phyloP scores from a whole-genome alignment of 1,140 invertebrate genomes.

The Drosophila nigromelanica region DNA sequence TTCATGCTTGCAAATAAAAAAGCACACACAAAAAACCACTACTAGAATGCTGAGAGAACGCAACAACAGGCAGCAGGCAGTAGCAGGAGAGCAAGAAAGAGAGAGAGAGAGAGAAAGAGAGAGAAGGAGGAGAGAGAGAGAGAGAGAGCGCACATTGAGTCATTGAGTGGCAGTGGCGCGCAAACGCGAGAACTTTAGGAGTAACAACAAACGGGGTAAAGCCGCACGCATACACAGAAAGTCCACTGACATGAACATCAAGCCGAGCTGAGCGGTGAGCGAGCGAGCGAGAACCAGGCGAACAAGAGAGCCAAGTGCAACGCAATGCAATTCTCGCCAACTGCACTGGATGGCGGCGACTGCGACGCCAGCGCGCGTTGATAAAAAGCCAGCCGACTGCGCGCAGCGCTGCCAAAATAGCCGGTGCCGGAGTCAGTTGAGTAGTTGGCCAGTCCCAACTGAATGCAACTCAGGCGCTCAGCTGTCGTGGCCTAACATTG shows the following conservation, averaged over 20 bases:
- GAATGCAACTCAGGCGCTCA: conserved; percentile 16
- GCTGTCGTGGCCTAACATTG: conserved; percentile 53
- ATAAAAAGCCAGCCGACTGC: conserved; percentile 73
- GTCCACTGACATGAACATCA: conserved; percentile 15
- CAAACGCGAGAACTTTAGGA: conserved; percentile 79
- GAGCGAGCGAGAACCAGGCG: conserved; percentile 27
- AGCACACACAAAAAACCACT: conserved; percentile 45
- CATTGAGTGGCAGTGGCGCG: conserved; percentile 52
- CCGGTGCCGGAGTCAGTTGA: conserved; percentile 55
- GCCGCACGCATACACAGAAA: conserved; percentile 30
- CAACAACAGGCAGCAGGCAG: conserved; percentile 14
- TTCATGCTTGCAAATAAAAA: conserved; percentile 55
- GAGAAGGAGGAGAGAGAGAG: conserved; percentile 17
- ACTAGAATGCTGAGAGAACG: conserved; percentile 69
- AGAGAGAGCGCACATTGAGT: conserved; percentile 54
- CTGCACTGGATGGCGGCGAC: conserved; percentile 31
- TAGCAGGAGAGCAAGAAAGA: not conserved
- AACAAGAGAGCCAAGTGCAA: conserved; percentile 27
- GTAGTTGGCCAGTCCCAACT: conserved; percentile 26
- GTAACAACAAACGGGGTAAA: conserved; percentile 64
- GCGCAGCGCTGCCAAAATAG: conserved; percentile 74
- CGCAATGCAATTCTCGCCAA: conserved; percentile 24
- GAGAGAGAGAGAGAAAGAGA: conserved; percentile 18
- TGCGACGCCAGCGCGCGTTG: conserved; percentile 74
- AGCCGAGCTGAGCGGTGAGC: conserved; percentile 7